phyloP scores from a whole-genome alignment of 2,888 invertebrate genomes.

The Ophioninae sp. region DNA sequence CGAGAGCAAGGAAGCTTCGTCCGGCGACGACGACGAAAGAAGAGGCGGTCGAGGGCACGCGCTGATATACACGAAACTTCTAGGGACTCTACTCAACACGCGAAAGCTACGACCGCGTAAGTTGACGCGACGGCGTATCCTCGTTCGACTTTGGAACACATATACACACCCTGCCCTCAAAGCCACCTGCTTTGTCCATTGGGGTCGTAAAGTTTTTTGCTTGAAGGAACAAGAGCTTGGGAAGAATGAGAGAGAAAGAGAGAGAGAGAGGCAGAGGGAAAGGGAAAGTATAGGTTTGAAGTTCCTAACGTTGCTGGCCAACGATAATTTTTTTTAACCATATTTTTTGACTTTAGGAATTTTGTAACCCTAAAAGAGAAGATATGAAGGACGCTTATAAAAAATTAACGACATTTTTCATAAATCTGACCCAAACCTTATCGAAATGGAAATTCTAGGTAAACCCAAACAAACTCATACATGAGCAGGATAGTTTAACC shows the following conservation, averaged over 20 bases:
- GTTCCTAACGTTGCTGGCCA: too few species aligned
- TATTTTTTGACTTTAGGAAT: too few species aligned
- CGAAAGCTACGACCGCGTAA: constrained; percentile 43
- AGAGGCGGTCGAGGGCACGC: constrained; percentile 26
- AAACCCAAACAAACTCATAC: too few species aligned
- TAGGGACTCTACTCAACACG: constrained; percentile 30
- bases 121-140: constrained; percentile 42
- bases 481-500: too few species aligned
- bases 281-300: background rate
- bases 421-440: too few species aligned
- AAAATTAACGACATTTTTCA: too few species aligned
- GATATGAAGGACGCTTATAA: too few species aligned
- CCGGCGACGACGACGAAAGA: constrained; percentile 26
- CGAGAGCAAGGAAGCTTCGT: constrained; percentile 43
- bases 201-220: constrained; percentile 46
- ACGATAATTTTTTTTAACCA: too few species aligned
- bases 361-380: too few species aligned
- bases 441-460: too few species aligned
- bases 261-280: background rate
- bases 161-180: constrained; percentile 3
- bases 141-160: background rate
- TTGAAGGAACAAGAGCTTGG: background rate
- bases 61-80: constrained; percentile 20
- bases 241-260: background rate
- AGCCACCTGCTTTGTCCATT: constrained; percentile 14